phyloP scores from a whole-genome alignment of 2,888 invertebrate genomes.

The Pyrocoelia pectoralis region DNA sequence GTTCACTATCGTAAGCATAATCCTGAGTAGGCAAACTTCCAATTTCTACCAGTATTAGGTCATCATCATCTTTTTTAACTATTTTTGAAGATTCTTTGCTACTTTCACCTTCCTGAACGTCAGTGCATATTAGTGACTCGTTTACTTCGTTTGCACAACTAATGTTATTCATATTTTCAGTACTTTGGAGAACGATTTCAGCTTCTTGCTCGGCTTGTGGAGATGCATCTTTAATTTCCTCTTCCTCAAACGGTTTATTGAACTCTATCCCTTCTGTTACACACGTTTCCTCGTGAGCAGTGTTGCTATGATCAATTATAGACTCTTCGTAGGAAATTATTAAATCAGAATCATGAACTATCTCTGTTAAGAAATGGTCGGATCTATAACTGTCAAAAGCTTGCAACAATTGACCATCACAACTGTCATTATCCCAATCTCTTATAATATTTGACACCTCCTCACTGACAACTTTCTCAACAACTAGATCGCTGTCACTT shows the following conservation, averaged over 20 bases:
- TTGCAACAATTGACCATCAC: background rate
- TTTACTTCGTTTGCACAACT: too few species aligned
- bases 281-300: background rate
- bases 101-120: background rate
- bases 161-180: too few species aligned
- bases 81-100: background rate
- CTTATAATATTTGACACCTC: background rate
- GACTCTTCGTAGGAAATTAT: background rate
- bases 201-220: too few species aligned
- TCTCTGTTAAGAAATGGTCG: background rate
- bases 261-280: background rate
- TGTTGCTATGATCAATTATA: background rate
- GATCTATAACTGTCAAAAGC: too few species aligned
- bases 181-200: too few species aligned
- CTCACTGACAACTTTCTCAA: background rate
- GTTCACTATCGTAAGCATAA: background rate
- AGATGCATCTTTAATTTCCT: too few species aligned
- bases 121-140: too few species aligned
- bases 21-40: background rate
- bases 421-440: slow-evolving; percentile 1
- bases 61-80: background rate
- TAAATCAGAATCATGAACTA: background rate
- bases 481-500: too few species aligned
- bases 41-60: background rate
- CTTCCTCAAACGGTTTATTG: too few species aligned